Base-by-base conservation (phyloP, 2,797 vertebrate species). In the Chloroceryle amazona region DNA sequence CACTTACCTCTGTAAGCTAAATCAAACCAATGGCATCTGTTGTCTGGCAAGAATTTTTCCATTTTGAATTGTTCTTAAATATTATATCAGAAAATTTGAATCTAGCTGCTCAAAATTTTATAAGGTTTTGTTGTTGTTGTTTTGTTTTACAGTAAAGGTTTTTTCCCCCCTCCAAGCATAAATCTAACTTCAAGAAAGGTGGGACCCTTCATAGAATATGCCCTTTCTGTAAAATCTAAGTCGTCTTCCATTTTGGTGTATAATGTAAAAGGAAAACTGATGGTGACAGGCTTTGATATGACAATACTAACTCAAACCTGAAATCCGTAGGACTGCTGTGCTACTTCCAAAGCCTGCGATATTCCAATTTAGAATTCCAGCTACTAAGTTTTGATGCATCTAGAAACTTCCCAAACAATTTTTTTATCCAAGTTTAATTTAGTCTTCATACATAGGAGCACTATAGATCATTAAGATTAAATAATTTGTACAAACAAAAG, bases 351-450 rank as follows among this genome's bases (percentile, higher is more conserved):
- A 89, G 47, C 15, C 23, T 76, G 26, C 16, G 10, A 67, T 2
- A 1, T 31, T 91, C 39, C 68, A 11, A 13, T 67, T 83, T 51
- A 57, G 4, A 13, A 63, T 41, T 28, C 75, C 78, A 33, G 12
- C 29, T 66, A 14, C 26, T 7, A 72, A 62, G 16, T 49, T 42
- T 63, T 29, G 4, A 12, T 37, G 3, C 60, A 54, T 3, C 49
- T 37, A 79, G 42, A 79, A 84, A 73, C 12, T 41, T 76, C 25
- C 10, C 20, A 67, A 63, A 51, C 17, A 54, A 3, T 42, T 3
- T 25, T 76, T 84, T 58, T 81, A 61, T 66, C 23, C 35, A 58
- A n/a, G 11, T 86, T 71, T 84, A 68, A 79, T 86, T 78, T 89
- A 44, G 29, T 58, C 5, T 42, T 16, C 17, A 13, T 47, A n/a